These are phyloP conservation scores for Subacronicta megacephala DNA, from an alignment of 2,888 invertebrate species.

Conservation along the genomic window DNA sequence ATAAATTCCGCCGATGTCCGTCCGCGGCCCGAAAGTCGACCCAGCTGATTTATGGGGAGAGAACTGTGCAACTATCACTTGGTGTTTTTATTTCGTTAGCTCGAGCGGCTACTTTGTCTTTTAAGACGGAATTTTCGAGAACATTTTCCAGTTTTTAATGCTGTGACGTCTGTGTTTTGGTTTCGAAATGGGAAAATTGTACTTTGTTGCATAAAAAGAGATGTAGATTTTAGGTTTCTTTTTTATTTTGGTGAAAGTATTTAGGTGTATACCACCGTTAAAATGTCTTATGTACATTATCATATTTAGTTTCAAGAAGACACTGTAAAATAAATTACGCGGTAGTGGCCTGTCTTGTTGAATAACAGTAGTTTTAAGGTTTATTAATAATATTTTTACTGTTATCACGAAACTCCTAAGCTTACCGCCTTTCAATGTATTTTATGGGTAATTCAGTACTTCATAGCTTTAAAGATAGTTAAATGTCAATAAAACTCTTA, in stretches of 20 bases:
- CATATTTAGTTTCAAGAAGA: slow-evolving; percentile 2
- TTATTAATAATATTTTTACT: slow-evolving; percentile 18
- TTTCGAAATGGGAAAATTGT: slow-evolving; percentile 18
- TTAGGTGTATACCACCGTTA: neutral
- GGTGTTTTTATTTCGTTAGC: slow-evolving; percentile 76
- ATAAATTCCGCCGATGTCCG: slow-evolving; percentile 85
- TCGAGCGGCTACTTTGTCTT: slow-evolving; percentile 76
- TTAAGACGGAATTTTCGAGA: slow-evolving; percentile 68
- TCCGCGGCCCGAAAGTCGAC: slow-evolving; percentile 63
- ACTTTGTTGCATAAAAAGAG: slow-evolving; percentile 17
- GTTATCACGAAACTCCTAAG: slow-evolving; percentile 2
- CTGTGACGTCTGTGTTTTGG: slow-evolving; percentile 49
- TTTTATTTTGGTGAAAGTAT: neutral
- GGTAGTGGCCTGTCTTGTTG: slow-evolving; percentile 6
- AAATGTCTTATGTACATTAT: neutral
- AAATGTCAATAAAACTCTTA: neutral
- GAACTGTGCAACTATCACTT: slow-evolving; percentile 81
- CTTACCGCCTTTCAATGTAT: neutral
- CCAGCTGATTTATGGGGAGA: slow-evolving; percentile 85
- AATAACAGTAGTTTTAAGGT: slow-evolving; percentile 16
- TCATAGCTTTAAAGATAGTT: neutral
- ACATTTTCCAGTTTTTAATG: slow-evolving; percentile 64
- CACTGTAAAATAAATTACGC: slow-evolving; percentile 11
- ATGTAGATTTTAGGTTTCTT: neutral
- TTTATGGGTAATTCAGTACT: neutral